Base-by-base conservation (phyloP, 2,797 vertebrate genomes). In the Neopelma chrysocephalum region DNA sequence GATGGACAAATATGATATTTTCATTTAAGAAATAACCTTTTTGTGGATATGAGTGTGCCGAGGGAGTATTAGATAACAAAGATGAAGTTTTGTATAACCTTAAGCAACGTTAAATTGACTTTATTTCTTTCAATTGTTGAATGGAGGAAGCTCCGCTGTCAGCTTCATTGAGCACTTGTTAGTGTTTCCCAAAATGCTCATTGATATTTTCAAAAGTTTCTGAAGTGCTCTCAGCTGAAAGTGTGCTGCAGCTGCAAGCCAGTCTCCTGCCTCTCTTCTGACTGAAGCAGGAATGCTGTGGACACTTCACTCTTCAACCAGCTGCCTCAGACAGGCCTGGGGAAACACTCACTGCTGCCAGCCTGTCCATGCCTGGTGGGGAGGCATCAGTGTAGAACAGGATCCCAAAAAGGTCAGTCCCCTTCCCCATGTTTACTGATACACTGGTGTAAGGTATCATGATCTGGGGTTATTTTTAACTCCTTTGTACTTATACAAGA, bases 171-270 rank as follows among this genome's bases (percentile, higher is more conserved):
- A 83, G 40, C 45, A 66, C 34, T 88, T 72, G 32, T 31, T 91
- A 72, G 34, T 26, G 12, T 70, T 76, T 70, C 65, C 47, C 15
- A 71, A 69, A 83, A 86, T 76, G 62, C 53, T 94, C 54, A 21
- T 4, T 92, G 91, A 5, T 93, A 83, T 79, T 96, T 93, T 22
- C 21, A 43, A 18, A 80, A 64, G 42, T 56, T 82, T 73, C 64
- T 70, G 25, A 80, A 68, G 40, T 16, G 54, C 50, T 86, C 20
- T 76, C 20, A 27, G 57, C 25, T 62, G 45, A 36, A 78, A 75
- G 62, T 9, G 4, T 4, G 20, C 84, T 79, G 47, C 34, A 47
- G 22, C 60, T 76, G 66, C 23, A n/a, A 54, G 54, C 2, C 42
- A 69, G 19, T n/a, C 25, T 82, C 60, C 47, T 47, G 47, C 32